A percentile compares a stretch with the other conserved stretches of the same genome.
These are phyloP conservation scores for Euglossa dilemma DNA, from an alignment of 1,140 invertebrate genomes.

Conservation along the genomic window DNA sequence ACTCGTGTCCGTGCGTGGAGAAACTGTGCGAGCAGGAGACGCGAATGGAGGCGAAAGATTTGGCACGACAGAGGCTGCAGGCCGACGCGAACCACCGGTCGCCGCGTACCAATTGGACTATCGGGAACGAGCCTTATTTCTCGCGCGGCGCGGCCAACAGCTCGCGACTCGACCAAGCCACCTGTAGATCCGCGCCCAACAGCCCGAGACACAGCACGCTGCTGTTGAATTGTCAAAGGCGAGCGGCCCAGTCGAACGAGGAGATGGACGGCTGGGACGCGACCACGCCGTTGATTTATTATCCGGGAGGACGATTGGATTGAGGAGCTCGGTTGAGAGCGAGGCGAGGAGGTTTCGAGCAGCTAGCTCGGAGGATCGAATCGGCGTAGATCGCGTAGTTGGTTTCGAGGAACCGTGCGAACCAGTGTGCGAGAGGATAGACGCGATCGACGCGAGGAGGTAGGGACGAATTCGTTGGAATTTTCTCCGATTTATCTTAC, in stretches of 20 bases:
- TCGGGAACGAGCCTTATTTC: constrained; percentile 43
- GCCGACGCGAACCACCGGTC: not conserved
- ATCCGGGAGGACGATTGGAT: constrained; percentile 62
- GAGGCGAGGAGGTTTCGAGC: not conserved
- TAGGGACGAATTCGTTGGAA: not conserved
- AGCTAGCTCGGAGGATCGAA: not conserved
- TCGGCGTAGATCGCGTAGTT: not conserved
- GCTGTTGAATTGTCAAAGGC: constrained; percentile 67
- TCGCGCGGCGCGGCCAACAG: constrained; percentile 20
- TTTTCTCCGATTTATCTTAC: not conserved
- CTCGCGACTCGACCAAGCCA: constrained; percentile 60
- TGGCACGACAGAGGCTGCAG: not conserved
- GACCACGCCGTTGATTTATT: constrained; percentile 75
- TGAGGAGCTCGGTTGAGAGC: constrained; percentile 24
- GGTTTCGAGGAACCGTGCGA: not conserved
- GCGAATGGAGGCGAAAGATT: constrained; percentile 1
- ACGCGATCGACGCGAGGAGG: too few relatives aligned
- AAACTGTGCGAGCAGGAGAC: constrained; percentile 77
- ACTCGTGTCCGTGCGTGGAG: constrained; percentile 86
- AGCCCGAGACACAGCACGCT: constrained; percentile 78
- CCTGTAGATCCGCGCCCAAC: constrained; percentile 80
- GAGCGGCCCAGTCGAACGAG: constrained; percentile 77
- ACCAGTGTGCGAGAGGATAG: not conserved
- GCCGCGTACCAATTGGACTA: constrained; percentile 5
- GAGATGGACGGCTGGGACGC: constrained; percentile 78